A percentile compares a stretch with the other conserved stretches of the same genome.
phyloP scores from a whole-genome alignment of 2,113 vertebrate species.

The Leptocoma aspasia region DNA sequence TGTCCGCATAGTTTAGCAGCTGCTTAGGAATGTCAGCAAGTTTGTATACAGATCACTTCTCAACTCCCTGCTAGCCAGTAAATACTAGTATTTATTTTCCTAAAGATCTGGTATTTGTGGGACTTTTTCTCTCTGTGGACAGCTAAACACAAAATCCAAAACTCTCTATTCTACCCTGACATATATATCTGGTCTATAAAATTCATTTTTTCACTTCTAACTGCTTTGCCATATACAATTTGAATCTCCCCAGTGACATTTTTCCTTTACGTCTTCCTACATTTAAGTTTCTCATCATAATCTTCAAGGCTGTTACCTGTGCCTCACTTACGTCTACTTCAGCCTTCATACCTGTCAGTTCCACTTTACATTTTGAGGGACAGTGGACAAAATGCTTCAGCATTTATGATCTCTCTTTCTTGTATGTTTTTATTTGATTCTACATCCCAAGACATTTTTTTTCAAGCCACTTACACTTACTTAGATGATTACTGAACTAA shows the following conservation, averaged over 20 bases:
- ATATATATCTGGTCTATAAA: neutral
- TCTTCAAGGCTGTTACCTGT: neutral
- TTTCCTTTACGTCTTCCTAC: neutral
- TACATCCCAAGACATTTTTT: neutral
- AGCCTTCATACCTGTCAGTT: neutral
- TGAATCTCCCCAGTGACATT: neutral
- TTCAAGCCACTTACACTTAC: neutral
- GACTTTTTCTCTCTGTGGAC: neutral
- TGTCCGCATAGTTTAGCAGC: neutral
- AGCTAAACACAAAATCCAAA: neutral
- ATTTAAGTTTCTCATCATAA: neutral
- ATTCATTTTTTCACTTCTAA: neutral
- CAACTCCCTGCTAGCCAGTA: neutral
- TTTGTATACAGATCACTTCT: neutral
- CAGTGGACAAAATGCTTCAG: neutral
- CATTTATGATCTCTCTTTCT: neutral
- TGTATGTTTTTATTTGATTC: neutral
- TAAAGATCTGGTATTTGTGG: neutral
- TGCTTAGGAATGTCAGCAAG: neutral
- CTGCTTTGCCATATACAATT: neutral
- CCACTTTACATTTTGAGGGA: neutral
- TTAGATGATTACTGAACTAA: neutral
- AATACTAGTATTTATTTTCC: neutral
- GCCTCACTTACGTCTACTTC: neutral
- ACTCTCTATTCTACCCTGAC: accelerated